These are phyloP conservation scores for Poeciliopsis paucimaculata DNA, from an alignment of 2,797 vertebrate genomes.

Conservation along the genomic window DNA sequence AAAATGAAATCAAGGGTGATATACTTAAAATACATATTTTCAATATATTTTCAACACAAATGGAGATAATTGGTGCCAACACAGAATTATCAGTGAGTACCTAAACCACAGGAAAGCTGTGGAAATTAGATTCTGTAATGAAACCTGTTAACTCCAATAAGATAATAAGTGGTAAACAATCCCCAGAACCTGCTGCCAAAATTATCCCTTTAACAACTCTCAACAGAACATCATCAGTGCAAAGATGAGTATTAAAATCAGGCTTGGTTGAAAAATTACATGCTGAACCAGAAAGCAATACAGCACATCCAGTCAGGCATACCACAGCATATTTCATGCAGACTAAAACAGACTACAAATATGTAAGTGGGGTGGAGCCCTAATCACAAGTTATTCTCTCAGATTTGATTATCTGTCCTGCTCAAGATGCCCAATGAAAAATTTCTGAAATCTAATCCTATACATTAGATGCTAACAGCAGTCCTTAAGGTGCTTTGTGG, in stretches of 20 bases:
- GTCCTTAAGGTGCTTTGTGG: slow-evolving; percentile 30
- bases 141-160: background rate
- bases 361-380: background rate
- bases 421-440: slow-evolving; percentile 4
- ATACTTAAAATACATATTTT: background rate
- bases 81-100: background rate
- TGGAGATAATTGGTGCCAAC: background rate
- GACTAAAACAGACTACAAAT: slow-evolving; percentile 11
- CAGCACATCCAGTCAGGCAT: background rate
- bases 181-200: background rate
- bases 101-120: background rate
- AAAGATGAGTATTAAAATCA: background rate
- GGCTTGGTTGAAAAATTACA: background rate
- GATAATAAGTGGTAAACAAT: background rate
- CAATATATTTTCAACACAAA: background rate
- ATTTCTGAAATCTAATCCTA: slow-evolving; percentile 38
- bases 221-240: background rate
- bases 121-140: background rate
- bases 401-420: slow-evolving; percentile 26
- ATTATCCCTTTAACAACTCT: background rate
- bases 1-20: background rate
- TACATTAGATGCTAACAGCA: slow-evolving; percentile 24
- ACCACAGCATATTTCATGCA: slow-evolving; percentile 4
- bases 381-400: slow-evolving; percentile 10
- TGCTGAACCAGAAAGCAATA: background rate